These are phyloP conservation scores for Oriolus oriolus DNA, from an alignment of 2,113 vertebrate species.

Conservation along the genomic window DNA sequence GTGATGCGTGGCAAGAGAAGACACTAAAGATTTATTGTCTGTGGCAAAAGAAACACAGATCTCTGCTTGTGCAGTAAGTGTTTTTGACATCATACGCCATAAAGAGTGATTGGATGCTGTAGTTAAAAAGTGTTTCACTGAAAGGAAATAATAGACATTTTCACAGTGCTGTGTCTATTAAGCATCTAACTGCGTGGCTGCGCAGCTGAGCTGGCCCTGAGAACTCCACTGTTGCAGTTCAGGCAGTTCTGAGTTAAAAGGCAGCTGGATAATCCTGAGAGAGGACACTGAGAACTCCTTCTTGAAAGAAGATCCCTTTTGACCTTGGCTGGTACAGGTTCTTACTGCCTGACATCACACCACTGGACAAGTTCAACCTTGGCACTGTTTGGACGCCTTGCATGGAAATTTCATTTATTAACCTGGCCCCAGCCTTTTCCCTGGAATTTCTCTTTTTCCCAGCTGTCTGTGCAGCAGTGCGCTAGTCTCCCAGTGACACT, in stretches of 20 bases:
- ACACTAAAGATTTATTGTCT: constrained; percentile 83
- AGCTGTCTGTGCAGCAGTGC: background rate
- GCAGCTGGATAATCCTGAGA: background rate
- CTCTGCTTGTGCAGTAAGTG: constrained; percentile 70
- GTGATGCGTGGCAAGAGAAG: constrained; percentile 73
- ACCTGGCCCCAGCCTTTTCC: background rate
- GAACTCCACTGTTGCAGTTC: background rate
- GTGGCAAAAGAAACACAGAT: constrained; percentile 82
- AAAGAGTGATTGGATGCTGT: constrained; percentile 56
- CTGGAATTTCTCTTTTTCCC: background rate
- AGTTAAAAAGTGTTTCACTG: constrained; percentile 45
- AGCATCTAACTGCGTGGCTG: background rate
- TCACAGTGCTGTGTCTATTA: background rate
- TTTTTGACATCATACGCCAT: constrained; percentile 70
- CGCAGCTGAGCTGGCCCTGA: background rate
- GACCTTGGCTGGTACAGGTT: background rate
- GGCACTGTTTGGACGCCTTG: background rate
- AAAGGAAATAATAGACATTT: constrained; percentile 12
- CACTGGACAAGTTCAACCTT: background rate
- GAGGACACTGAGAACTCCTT: background rate
- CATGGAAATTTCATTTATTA: background rate
- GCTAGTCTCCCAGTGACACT: background rate
- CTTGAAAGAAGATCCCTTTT: background rate
- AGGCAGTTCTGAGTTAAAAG: background rate
- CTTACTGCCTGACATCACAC: background rate